Conservation (phyloP, 2,113 vertebrate genomes). For the Apteryx owenii region DNA sequence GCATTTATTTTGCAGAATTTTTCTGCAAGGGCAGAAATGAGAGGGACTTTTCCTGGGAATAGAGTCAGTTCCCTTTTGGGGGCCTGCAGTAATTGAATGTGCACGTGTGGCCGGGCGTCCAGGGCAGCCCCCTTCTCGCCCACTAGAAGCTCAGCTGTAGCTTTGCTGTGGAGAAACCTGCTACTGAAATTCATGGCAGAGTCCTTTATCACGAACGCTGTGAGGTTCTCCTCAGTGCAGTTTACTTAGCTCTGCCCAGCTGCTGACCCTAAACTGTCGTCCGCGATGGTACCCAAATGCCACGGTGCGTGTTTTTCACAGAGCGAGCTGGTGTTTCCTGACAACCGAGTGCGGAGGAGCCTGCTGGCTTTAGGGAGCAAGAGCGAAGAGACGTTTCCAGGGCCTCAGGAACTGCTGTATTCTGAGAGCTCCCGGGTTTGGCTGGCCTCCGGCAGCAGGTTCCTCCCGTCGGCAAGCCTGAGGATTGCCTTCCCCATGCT, state of each 20-base stretch:
- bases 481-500: constrained; percentile 34
- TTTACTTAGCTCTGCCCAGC: neutral
- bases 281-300: neutral
- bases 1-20: constrained; percentile 6
- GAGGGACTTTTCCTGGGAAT: constrained; percentile 13
- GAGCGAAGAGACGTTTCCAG: neutral
- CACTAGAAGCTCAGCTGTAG: neutral
- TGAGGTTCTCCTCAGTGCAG: neutral
- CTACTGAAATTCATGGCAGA: neutral
- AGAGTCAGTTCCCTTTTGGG: neutral
- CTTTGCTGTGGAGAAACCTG: neutral
- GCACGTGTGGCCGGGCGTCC: neutral
- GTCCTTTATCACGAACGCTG: neutral
- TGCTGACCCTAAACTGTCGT: neutral
- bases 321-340: neutral
- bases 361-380: neutral
- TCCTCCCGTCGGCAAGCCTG: constrained; percentile 28
- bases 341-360: neutral
- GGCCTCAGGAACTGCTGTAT: neutral
- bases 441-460: constrained; percentile 23
- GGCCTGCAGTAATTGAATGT: neutral
- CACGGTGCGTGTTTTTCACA: neutral
- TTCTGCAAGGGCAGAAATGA: neutral
- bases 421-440: constrained; percentile 7
- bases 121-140: neutral